Evolutionary conservation across 2,113 vertebrate genomes (phyloP).

Genomic region (Fregata magnificens): DNA sequence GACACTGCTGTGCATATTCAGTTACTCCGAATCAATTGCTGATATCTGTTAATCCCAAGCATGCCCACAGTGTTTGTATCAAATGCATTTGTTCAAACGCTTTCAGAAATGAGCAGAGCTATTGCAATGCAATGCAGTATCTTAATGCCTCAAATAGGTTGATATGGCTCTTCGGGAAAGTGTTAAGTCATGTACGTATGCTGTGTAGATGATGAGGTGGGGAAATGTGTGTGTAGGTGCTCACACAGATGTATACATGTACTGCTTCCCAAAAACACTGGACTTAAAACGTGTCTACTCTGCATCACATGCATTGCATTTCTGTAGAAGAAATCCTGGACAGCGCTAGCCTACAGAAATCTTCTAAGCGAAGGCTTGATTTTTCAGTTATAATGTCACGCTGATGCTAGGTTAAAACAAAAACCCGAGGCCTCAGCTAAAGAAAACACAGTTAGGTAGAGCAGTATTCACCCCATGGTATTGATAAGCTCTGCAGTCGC

Average conservation of each 20-base stretch:
- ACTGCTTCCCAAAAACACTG: not conserved
- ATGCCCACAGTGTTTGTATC: not conserved
- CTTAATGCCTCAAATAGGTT: not conserved
- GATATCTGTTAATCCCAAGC: not conserved
- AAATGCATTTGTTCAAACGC: not conserved
- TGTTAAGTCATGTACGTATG: rapidly evolving
- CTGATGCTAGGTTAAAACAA: not conserved
- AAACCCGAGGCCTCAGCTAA: not conserved
- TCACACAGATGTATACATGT: not conserved
- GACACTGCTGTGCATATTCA: not conserved
- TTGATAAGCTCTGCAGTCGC: not conserved
- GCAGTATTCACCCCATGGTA: not conserved
- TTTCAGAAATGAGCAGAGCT: not conserved
- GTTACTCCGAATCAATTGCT: not conserved
- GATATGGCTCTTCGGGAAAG: not conserved
- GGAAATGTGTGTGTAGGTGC: not conserved
- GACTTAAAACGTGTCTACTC: not conserved
- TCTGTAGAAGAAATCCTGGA: not conserved
- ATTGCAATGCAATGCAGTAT: not conserved
- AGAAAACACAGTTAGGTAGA: not conserved
- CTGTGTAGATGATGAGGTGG: not conserved
- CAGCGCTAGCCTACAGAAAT: not conserved
- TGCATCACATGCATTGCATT: not conserved
- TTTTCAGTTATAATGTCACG: rapidly evolving
- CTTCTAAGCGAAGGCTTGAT: not conserved